Evolutionary conservation across 2,797 vertebrate genomes (phyloP), one percentile per base, ranked within the genome.

Genomic region (Nyctibius grandis): DNA sequence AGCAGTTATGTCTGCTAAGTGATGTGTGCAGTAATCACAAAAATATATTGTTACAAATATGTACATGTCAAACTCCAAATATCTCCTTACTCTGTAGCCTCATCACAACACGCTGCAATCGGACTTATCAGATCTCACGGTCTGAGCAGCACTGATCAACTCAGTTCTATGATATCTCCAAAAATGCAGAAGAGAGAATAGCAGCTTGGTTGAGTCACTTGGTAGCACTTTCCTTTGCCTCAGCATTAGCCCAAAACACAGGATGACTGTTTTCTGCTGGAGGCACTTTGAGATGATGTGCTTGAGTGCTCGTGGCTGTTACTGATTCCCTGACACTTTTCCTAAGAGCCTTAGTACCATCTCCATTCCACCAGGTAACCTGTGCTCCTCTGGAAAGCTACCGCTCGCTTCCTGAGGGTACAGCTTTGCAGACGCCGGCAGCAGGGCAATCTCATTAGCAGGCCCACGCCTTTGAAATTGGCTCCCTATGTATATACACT

Each of bases 371-470:
- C 87, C 85, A 90, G 81, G 75, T 92, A 88, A 92, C 95, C 95
- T 57, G 79, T 94, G 89, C 76, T 95, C 85, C 34, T 74, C 81
- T 75, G 87, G 93, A 92, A 83, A 40, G 84, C 91, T 89, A 47
- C 72, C 0, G 2, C 68, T 91, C 53, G 4, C 84, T 94, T 96
- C 93, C 92, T 84, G 75, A 93, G 95, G 91, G 92, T 86, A 48
- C 60, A 91, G 87, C 79, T 95, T 96, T 94, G 92, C 85, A 91
- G 93, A 85, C 93, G 75, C 78, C 93, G 92, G 61, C 89, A 85
- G 19, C 75, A 42, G 95, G 89, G 92, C 89, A 88, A 68, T 89
- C 95, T 96, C 92, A 96, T 97, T 97, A 96, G 95, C 95, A 47
- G 69, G 57, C 91, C 91, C 65, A 72, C 2, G 50, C 89, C 95